phyloP scores from a whole-genome alignment of 2,888 invertebrate species.

The Cecidostiba fungosa region DNA sequence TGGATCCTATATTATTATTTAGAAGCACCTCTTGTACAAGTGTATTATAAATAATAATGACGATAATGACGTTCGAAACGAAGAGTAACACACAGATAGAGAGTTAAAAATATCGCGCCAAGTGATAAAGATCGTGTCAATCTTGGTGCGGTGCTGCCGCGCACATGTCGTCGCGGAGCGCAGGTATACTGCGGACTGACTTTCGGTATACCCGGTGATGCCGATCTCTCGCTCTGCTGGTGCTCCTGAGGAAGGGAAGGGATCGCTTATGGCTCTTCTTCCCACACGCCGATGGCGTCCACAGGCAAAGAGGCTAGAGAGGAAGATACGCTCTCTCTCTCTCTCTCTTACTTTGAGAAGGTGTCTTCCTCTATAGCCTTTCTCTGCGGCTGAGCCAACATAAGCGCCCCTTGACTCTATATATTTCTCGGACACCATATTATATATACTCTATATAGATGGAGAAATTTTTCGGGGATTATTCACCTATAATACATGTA shows the following conservation, averaged over 20 bases:
- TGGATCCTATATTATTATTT: too few relatives aligned
- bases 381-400: not conserved
- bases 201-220: conserved; percentile 49
- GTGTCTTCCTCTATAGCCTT: conserved; percentile 1
- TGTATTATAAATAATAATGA: too few relatives aligned
- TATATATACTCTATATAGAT: too few relatives aligned
- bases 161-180: conserved; percentile 53
- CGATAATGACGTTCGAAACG: not conserved
- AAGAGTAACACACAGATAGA: not conserved
- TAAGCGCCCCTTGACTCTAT: not conserved
- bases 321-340: conserved; percentile 19
- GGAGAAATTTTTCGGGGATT: conserved; percentile 4
- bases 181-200: conserved; percentile 33
- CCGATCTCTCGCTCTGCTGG: conserved; percentile 68
- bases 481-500: too few relatives aligned
- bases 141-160: not conserved
- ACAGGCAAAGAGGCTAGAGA: conserved; percentile 7
- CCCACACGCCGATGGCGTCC: not conserved
- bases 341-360: not conserved
- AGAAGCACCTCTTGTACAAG: too few relatives aligned
- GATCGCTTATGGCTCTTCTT: conserved; percentile 34
- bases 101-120: not conserved
- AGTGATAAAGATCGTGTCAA: not conserved
- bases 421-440: not conserved
- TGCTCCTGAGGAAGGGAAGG: not conserved